phyloP scores from a whole-genome alignment of 92 coral and sea anemone species.

The Isaurus tuberculatus region DNA sequence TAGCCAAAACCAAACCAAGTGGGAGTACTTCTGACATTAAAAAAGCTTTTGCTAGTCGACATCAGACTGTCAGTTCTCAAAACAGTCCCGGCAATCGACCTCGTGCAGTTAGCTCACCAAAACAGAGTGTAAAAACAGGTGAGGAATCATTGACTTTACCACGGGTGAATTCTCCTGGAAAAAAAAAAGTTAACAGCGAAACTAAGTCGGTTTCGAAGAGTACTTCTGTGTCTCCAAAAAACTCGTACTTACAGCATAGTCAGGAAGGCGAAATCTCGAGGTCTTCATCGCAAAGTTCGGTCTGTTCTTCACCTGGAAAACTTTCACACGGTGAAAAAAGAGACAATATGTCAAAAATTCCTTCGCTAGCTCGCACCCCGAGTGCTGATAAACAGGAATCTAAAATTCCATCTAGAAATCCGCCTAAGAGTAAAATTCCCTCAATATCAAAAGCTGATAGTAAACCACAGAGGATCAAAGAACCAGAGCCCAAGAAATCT shows the following conservation, averaged over 20 bases:
- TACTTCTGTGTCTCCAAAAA: constrained; percentile 50
- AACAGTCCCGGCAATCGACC: constrained; percentile 34
- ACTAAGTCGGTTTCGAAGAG: not conserved
- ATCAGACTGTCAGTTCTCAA: constrained; percentile 35
- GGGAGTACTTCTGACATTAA: constrained; percentile 53
- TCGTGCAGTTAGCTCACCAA: constrained; percentile 26
- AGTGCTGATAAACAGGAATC: constrained; percentile 55
- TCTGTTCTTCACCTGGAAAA: constrained; percentile 39
- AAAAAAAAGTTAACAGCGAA: not conserved
- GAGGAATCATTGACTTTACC: constrained; percentile 30
- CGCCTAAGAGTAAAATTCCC: constrained; percentile 87
- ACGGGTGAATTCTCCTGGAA: constrained; percentile 34
- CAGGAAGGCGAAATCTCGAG: constrained; percentile 3
- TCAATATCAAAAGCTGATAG: constrained; percentile 71
- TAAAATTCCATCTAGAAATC: constrained; percentile 77
- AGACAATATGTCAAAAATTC: constrained; percentile 86
- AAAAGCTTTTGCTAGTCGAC: constrained; percentile 45
- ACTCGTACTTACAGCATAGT: constrained; percentile 28
- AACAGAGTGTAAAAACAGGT: not conserved
- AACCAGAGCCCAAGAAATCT: constrained; percentile 62
- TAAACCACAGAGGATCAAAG: constrained; percentile 52
- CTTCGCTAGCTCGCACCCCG: constrained; percentile 73
- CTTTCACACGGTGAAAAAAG: constrained; percentile 42
- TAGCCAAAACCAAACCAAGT: constrained; percentile 52
- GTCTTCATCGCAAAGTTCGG: constrained; percentile 61